Percentiles rank a stretch among this genome's conserved stretches.
phyloP scores from a whole-genome alignment of 64 coral and sea anemone genomes.

The Dendronephthya gigantea region DNA sequence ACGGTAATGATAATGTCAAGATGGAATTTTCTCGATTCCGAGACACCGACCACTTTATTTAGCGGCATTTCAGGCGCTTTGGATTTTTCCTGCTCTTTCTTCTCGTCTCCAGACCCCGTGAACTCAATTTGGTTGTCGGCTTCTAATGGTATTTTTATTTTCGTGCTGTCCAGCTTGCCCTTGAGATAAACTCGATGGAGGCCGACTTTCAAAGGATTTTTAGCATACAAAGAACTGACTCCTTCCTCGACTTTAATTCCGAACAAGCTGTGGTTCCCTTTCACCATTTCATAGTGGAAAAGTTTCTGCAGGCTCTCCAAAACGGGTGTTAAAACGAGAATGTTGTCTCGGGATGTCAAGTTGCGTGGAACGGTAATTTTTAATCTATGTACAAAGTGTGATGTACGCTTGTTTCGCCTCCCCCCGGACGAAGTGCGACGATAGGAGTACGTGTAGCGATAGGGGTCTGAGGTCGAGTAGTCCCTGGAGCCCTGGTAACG shows the following conservation, averaged over 20 bases:
- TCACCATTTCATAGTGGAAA: constrained; percentile 1
- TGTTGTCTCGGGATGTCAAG: not conserved
- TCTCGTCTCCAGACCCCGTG: not conserved
- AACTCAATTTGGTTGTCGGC: not conserved
- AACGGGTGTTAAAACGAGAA: not conserved
- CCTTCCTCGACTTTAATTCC: not conserved
- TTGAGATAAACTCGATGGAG: not conserved
- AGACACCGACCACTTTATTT: not conserved
- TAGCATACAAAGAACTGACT: not conserved
- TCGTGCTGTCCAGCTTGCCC: not conserved
- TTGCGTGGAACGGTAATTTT: not conserved
- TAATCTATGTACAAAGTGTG: not conserved
- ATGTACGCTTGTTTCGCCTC: not conserved
- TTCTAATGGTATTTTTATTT: not conserved
- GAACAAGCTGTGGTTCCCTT: not conserved
- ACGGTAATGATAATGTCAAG: not conserved
- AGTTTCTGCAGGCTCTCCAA: not conserved
- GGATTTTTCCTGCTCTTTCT: not conserved
- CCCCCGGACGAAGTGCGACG: not conserved
- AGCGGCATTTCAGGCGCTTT: not conserved
- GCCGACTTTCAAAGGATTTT: not conserved
- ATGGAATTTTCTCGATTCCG: not conserved
- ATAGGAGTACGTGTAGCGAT: not conserved
- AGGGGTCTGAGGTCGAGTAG: not conserved
- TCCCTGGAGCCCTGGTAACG: not conserved